Evolutionary conservation across 1,140 invertebrate species (phyloP), one percentile per base, ranked within the genome.

Genomic region (Grapholita molesta): DNA sequence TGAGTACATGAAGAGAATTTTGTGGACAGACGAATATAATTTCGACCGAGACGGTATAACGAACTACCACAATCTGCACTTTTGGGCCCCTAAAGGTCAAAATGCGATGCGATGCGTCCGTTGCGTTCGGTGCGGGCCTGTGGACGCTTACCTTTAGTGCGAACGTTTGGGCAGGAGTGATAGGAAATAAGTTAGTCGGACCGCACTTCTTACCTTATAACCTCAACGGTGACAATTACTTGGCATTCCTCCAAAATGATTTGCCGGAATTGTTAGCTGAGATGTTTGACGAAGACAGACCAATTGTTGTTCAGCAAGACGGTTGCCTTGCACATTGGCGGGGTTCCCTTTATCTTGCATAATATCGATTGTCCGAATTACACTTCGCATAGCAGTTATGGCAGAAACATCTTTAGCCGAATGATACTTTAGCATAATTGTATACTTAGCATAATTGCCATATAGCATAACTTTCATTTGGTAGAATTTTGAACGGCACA

Each of bases 21-120:
- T 88, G 24, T 85, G 80, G 76, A 83, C 79, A 18, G 84, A 89
- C 74, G 80, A 88, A 57, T 77, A 79, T 7, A 79, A 68, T 55
- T 89, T 83, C 78, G 78, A 75, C 64, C 75, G 79, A 65, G 78
- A 76, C 68, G 82, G 81, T 0, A 76, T 84, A 21, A 76, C 76
- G 21, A 89, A 91, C 73, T 78, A 74, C 15, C 87, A 88, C 61
- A 91, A 91, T 67, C 70, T 71, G 52, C 84, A 91, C 74, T 72
- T 79, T 66, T 90, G 86, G 84, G 74, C 79, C 11, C 57, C 67
- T 8, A 72, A 73, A 74, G 68, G 18, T 30, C 65, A 67, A 24
- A 33, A 33, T 11, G 1, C 32, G 9, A 53, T 6, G 18, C 48
- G 2, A 18, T 4, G 48, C 3, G 15, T n/a, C n/a, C 15, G 5